Conservation (phyloP, 1,140 invertebrate species). For the Nephotettix cincticeps region DNA sequence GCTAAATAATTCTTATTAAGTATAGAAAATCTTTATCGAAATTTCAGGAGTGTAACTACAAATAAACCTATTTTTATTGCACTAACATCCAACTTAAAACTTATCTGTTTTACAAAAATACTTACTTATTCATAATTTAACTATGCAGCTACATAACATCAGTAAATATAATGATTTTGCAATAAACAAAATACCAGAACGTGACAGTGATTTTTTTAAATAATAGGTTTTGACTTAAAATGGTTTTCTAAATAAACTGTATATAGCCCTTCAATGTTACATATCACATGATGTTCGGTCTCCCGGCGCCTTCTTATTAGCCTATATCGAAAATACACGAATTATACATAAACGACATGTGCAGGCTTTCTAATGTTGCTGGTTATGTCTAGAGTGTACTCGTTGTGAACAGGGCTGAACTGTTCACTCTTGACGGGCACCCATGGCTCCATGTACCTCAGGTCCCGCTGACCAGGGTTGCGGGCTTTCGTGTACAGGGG, state of each 20-base stretch:
- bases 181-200: background rate
- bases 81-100: background rate
- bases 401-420: conserved; percentile 55
- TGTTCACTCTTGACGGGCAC: conserved; percentile 54
- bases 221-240: background rate
- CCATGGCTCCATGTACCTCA: conserved; percentile 58
- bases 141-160: background rate
- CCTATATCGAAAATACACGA: background rate
- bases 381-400: conserved; percentile 57
- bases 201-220: background rate
- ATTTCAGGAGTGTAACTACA: background rate
- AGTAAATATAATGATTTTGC: background rate
- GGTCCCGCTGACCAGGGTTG: conserved; percentile 55
- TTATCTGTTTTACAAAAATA: background rate
- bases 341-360: conserved; percentile 63
- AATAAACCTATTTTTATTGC: background rate
- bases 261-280: background rate
- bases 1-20: background rate
- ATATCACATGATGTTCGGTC: background rate
- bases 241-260: background rate
- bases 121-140: background rate
- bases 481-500: conserved; percentile 58
- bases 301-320: background rate
- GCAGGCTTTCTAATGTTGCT: conserved; percentile 53
- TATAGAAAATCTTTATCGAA: background rate